These are phyloP conservation scores for Calcarius ornatus DNA, from an alignment of 2,113 vertebrate genomes.

Conservation along the genomic window DNA sequence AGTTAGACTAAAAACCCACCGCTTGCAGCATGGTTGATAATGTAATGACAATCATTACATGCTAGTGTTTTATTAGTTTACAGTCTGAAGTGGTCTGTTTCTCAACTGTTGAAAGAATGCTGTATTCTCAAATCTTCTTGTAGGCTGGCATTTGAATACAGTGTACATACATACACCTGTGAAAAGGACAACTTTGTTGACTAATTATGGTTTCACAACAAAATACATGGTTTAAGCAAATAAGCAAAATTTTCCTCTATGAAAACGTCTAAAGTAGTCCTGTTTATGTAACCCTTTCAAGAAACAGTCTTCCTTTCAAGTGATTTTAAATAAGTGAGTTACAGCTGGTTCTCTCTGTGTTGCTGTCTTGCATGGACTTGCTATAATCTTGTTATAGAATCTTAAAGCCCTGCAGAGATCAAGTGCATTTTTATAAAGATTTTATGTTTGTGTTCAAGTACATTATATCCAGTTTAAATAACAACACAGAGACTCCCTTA, in stretches of 20 bases:
- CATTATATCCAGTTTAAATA: not conserved
- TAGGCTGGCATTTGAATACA: not conserved
- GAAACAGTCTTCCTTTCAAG: not conserved
- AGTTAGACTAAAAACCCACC: not conserved
- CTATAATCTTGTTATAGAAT: not conserved
- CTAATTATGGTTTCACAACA: not conserved
- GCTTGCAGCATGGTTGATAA: not conserved
- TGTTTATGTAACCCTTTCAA: slow-evolving; percentile 23
- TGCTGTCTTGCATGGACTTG: not conserved
- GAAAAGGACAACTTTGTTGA: not conserved
- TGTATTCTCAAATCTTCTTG: not conserved
- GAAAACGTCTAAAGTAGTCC: slow-evolving; percentile 31
- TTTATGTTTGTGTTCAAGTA: not conserved
- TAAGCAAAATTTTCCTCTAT: slow-evolving; percentile 27
- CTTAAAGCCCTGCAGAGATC: not conserved
- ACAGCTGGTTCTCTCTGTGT: not conserved
- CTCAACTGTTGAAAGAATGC: not conserved
- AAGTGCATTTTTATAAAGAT: not conserved
- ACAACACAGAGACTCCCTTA: not conserved
- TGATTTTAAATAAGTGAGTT: slow-evolving; percentile 24
- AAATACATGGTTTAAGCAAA: not conserved
- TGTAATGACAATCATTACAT: not conserved
- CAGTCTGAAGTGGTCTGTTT: not conserved
- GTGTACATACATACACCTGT: not conserved
- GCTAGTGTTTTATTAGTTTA: not conserved